Conservation (phyloP, 2,113 vertebrate genomes). For the Odobenus rosmarus region DNA sequence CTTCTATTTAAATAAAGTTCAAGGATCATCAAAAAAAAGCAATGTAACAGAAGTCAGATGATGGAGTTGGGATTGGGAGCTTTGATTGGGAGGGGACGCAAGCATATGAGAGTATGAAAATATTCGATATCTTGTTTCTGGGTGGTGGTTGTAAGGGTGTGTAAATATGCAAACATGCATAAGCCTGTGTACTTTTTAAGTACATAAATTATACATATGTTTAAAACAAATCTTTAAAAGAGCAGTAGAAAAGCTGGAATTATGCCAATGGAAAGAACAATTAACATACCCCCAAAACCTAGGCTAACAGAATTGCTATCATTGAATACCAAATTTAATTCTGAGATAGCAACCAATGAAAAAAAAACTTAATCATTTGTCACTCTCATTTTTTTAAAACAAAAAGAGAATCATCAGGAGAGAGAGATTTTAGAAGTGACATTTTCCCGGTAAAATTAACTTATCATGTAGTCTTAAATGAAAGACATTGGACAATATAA, state of each 20-base stretch:
- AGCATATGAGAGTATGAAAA: neutral
- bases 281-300: neutral
- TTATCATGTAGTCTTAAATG: neutral
- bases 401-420: neutral
- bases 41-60: neutral
- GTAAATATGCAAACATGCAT: neutral
- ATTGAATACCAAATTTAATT: conserved; percentile 9
- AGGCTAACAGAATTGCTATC: neutral
- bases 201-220: neutral
- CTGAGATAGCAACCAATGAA: neutral
- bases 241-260: neutral
- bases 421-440: neutral
- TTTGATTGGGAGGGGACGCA: neutral
- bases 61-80: neutral
- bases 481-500: neutral
- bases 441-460: neutral
- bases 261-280: neutral
- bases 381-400: neutral
- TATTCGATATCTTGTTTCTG: neutral
- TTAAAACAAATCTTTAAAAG: neutral
- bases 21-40: neutral
- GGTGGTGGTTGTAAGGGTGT: neutral
- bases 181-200: neutral
- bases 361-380: conserved; percentile 6
- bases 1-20: neutral